Evolutionary conservation across 2,113 vertebrate genomes (phyloP), one percentile per base, ranked within the genome.

Genomic region (Pao palembangensis): DNA sequence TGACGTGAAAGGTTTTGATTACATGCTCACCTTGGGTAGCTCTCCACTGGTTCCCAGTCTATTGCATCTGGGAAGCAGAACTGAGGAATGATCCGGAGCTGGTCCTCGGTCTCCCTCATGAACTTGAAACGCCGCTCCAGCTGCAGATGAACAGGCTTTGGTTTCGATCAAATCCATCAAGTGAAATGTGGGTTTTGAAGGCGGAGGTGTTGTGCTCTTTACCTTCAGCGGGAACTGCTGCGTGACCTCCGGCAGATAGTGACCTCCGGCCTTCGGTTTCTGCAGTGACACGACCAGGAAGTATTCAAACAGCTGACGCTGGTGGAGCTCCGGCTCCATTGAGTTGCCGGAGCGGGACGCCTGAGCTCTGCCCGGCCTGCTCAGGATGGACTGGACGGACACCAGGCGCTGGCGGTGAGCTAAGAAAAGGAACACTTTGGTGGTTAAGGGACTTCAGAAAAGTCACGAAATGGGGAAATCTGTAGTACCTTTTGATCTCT

Each of bases 211-310:
- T 51, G 10, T 42, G 28, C 20, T 61, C 2, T 56, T 1, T 74
- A 95, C 94, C 93, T 95, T 95, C 20, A 88, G 55, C 0, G 94
- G 94, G 70, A 96, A 96, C 86, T 96, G 94, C 84, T 96, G 94
- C 2, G 93, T 94, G 81, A 96, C 92, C 52, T 94, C 92, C 0
- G 94, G 94, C 63, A 94, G 59, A 0, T 94, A 96, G 11, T 90
- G 82, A 19, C 76, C 82, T 5, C 93, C 90, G 0, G 89, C 79
- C 78, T 94, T 93, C 59, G 92, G 92, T 85, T 89, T 93, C 71
- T 96, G 94, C 83, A 96, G 77, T 0, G 94, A 94, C 62, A 96
- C 94, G 2, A 96, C 94, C 0, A 96, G 88, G 0, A 96, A 96
- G 63, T 93, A 96, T 52, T 96, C 94, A 31, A 96, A 95, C 28